phyloP scores from a whole-genome alignment of 92 coral and sea anemone genomes.

The Scolanthus callimorphus region DNA sequence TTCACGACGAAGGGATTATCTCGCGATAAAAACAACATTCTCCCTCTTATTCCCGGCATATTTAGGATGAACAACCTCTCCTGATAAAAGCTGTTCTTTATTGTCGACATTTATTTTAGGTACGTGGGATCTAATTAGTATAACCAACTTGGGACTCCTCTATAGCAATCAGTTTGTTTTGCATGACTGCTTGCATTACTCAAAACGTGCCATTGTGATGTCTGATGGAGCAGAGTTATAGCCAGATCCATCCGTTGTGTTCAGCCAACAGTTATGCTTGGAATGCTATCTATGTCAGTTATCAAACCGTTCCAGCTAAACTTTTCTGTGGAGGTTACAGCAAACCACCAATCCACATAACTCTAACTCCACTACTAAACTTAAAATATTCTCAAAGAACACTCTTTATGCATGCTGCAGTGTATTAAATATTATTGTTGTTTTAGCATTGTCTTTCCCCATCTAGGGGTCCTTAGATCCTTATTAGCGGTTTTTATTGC shows the following conservation, averaged over 20 bases:
- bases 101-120: too few relatives aligned
- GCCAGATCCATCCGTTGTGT: not conserved
- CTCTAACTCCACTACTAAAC: too few relatives aligned
- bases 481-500: not conserved
- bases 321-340: too few relatives aligned
- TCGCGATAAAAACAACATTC: slow-evolving; percentile 18
- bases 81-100: not conserved
- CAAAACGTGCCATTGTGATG: slow-evolving; percentile 20
- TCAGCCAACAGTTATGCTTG: not conserved
- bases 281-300: not conserved
- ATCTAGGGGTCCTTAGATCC: not conserved
- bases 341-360: too few relatives aligned
- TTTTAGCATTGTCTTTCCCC: not conserved
- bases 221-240: not conserved
- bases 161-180: slow-evolving; percentile 2
- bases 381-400: too few relatives aligned
- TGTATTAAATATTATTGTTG: too few relatives aligned
- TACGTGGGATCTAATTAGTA: too few relatives aligned
- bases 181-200: slow-evolving; percentile 22
- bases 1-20: slow-evolving; percentile 21
- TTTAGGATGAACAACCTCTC: not conserved
- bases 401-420: too few relatives aligned
- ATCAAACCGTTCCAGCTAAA: too few relatives aligned
- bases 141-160: too few relatives aligned
- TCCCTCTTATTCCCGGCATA: slow-evolving; percentile 15